phyloP scores from a whole-genome alignment of 2,797 vertebrate genomes.

The Botia almorhae region DNA sequence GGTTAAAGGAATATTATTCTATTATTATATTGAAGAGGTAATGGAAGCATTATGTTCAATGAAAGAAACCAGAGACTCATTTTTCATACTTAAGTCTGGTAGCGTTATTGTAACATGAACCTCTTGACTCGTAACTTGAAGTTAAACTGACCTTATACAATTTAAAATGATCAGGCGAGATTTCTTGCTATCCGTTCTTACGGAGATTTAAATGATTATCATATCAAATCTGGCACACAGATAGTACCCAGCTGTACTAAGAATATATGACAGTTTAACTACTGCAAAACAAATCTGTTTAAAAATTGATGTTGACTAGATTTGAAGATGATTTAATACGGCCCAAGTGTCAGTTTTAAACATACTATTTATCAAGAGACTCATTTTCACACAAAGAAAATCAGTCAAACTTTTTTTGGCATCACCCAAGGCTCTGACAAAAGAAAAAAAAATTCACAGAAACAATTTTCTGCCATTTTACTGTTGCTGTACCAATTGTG shows the following conservation, averaged over 20 bases:
- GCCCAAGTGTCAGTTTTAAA: conserved; percentile 78
- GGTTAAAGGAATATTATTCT: background rate
- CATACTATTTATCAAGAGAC: conserved; percentile 75
- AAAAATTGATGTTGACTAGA: conserved; percentile 64
- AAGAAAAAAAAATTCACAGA: conserved; percentile 62
- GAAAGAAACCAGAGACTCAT: background rate
- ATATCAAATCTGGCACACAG: background rate
- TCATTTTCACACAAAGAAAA: conserved; percentile 74
- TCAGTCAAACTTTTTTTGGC: conserved; percentile 74
- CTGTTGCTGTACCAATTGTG: conserved; percentile 41
- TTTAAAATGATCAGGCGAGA: background rate
- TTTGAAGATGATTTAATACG: conserved; percentile 80
- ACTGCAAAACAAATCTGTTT: conserved; percentile 7
- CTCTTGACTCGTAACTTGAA: conserved; percentile 1
- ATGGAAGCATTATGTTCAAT: background rate
- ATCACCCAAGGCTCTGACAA: conserved; percentile 37
- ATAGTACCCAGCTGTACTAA: background rate
- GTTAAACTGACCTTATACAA: background rate
- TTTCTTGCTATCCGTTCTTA: background rate
- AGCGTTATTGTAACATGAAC: background rate
- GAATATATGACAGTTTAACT: background rate
- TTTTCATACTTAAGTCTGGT: background rate
- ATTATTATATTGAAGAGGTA: background rate
- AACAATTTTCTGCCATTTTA: conserved; percentile 32
- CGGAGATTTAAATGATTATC: background rate